Base-by-base conservation (phyloP, 2,888 invertebrate species). In the Julus scanicus region DNA sequence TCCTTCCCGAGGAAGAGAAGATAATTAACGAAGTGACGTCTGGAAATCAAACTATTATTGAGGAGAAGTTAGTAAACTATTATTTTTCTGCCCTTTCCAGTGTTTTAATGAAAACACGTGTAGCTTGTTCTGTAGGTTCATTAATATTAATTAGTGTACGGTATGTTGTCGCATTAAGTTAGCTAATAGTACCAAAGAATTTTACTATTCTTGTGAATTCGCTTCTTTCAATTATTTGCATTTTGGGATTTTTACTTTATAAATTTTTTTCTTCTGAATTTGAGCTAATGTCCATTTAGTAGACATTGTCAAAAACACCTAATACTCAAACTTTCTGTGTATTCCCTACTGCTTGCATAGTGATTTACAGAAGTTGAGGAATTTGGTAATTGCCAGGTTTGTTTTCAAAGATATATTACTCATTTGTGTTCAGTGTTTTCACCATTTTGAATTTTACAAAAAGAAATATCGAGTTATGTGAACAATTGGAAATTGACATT, bases 1-100 rank as follows among this genome's bases (percentile, higher is more conserved):
- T 94, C 87, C 92, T 94, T 84, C 93, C 94, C 2, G 93, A 94
- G 89, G 93, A 94, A 89, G 94, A 94, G 90, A 94, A 94, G 90
- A 93, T 94, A 44, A 92, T 94, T 57, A 91, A 94, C 83, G 94
- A 94, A 91, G 93, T 93, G 90, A 91, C 92, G 15, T 90, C 91
- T 87, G 93, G 92, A 29, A 91, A 92, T 88, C 92, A 92, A 88
- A 91, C 92, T 29, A 91, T 93, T 40, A 90, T 93, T 11, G 93
- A 94, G 90, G 94, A 94, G 91, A 94, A 93, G 93, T 93, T 89
- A 91, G 90, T 89, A 39, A 44, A 44, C 8, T 29, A 29, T 44
- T 44, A 44, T 44, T 44, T 44, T 44, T 44, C n/a, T n/a, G n/a
- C n/a, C n/a, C n/a, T n/a, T n/a, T n/a, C 29, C 29, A 29, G 29